phyloP scores from a whole-genome alignment of 2,888 invertebrate species.

The Papilio elwesi region DNA sequence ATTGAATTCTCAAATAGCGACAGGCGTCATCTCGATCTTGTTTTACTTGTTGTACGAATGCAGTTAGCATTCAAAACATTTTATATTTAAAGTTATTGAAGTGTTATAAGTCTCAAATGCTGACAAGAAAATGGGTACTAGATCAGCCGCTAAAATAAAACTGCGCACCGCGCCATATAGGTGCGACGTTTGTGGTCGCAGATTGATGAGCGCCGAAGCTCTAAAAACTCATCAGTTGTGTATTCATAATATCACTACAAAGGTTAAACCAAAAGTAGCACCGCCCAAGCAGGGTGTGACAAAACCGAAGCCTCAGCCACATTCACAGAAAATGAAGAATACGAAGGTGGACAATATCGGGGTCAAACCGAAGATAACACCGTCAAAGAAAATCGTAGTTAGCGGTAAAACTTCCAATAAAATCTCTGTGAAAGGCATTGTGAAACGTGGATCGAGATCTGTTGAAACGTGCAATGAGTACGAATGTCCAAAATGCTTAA shows the following conservation, averaged over 20 bases:
- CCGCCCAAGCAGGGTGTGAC: constrained; percentile 37
- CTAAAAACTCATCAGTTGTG: constrained; percentile 57
- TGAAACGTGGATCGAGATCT: constrained; percentile 9
- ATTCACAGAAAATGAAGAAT: constrained; percentile 21
- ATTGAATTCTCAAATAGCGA: constrained; percentile 21
- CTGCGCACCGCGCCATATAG: constrained; percentile 53
- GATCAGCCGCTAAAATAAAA: constrained; percentile 55
- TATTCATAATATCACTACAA: constrained; percentile 49
- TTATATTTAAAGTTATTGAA: constrained; percentile 7
- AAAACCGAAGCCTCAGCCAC: constrained; percentile 39
- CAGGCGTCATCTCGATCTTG: constrained; percentile 34
- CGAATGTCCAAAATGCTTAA: constrained; percentile 64
- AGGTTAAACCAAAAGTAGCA: constrained; percentile 40
- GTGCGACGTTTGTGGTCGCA: constrained; percentile 62
- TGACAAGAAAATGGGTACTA: constrained; percentile 60
- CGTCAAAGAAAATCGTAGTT: constrained; percentile 32
- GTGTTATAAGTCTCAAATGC: constrained; percentile 41
- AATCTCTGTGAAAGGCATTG: constrained; percentile 16
- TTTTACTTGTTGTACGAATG: constrained; percentile 18
- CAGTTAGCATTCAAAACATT: constrained; percentile 24
- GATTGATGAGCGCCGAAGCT: constrained; percentile 55
- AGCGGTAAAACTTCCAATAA: constrained; percentile 27
- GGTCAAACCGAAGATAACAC: constrained; percentile 15
- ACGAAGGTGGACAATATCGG: constrained; percentile 14
- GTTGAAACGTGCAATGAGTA: constrained; percentile 50